Base-by-base conservation (phyloP, 2,113 vertebrate species). In the Calidris pygmaea region DNA sequence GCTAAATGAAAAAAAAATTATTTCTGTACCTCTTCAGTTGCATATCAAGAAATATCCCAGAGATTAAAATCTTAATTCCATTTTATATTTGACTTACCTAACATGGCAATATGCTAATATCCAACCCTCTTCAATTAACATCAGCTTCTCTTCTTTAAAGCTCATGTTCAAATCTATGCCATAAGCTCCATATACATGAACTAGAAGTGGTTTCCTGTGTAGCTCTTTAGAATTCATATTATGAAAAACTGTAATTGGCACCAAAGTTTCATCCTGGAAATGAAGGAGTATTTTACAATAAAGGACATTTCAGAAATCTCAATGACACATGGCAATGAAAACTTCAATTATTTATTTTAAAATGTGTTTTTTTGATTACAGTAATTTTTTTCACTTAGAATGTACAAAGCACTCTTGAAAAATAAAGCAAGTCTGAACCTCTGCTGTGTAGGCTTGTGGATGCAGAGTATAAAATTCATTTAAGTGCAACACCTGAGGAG, bases 101-200 rank as follows among this genome's bases (percentile, higher is more conserved):
- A 99, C 98, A 47, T 99, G 99, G 96, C 99, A 99, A 96, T 99
- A 99, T 52, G 99, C 99, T 94, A 99, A 98, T 94, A 98, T 98
- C 99, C 99, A 99, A 52, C 98, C 99, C 62, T 98, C 97, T 8
- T 99, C 99, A 97, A 99, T 97, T 96, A 99, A 97, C 76, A 99
- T 93, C 93, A 98, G 97, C 85, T 98, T 99, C 87, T 99, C 99
- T 93, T 99, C 98, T 97, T 98, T 98, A 98, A 99, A 99, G 77
- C 97, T 98, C 99, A 99, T 99, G 97, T 98, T 98, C 88, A 99
- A 97, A 85, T 99, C 99, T 96, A 98, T 97, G 76, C 99, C 99
- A 50, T 99, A 99, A 89, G 99, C 99, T 93, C 99, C 99, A 68
- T 99, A 99, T 32, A 99, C 99, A 89, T 99, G 99, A 37, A 99